Evolutionary conservation across 2,888 invertebrate genomes (phyloP), one percentile per base, ranked within the genome.

Genomic region (Protodeltote pygarga): DNA sequence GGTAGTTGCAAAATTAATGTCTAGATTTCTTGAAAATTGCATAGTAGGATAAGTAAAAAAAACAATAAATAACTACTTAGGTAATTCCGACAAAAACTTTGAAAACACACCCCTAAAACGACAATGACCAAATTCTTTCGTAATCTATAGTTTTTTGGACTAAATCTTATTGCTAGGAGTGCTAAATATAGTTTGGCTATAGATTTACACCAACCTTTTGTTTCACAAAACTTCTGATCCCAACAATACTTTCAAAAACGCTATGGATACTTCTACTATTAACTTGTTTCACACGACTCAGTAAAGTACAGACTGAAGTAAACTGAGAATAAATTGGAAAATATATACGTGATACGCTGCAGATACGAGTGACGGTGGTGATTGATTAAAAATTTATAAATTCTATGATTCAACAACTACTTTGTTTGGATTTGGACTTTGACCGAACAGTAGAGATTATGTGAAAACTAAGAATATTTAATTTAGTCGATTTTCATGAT

Each of bases 351-450:
- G 40, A n/a, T 50, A 48, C 2, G 29, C 13, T 2, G 14, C 24
- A 32, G 20, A 39, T 34, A 27, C 34, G 33, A 41, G 13, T 41
- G 48, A 47, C 48, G 27, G 46, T 11, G 13, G 8, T 10, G 16
- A 31, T 45, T 44, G 42, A 68, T 20, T 39, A 39, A 37, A 27
- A 28, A 27, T 28, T 40, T 21, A 38, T 20, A 40, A 41, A 11
- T 34, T 28, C n/a, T 42, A 24, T 66, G 54, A 65, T 44, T 65
- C 65, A 57, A 13, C 8, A 29, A 37, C 33, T 25, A 19, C 45
- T 47, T 42, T 47, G 45, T 39, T 52, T 68, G 69, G 62, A 69
- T 72, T 68, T 69, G 69, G 62, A 69, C 69, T 68, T 69, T 65
- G 72, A 28, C 34, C 61, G 5, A n/a, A 34, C 17, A 16, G 19